Evolutionary conservation across 2,797 vertebrate genomes (phyloP).

Genomic region (Aphelocoma californica): DNA sequence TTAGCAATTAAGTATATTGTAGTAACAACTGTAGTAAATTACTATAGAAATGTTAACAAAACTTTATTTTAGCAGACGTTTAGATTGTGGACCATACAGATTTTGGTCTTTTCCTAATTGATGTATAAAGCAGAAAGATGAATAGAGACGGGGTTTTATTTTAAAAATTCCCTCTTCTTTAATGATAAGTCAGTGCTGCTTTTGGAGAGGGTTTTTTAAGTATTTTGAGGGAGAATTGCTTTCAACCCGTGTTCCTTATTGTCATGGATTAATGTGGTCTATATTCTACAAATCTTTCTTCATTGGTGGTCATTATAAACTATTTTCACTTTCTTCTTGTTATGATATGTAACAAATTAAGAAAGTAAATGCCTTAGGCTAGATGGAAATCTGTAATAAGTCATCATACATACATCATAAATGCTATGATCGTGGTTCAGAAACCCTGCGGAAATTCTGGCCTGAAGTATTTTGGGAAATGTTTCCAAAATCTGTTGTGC

Average conservation of each 20-base stretch:
- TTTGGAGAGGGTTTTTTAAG: not conserved
- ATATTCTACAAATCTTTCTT: not conserved
- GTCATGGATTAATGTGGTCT: not conserved
- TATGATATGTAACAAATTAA: slow-evolving; percentile 17
- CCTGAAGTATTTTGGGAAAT: slow-evolving; percentile 3
- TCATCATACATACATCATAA: not conserved
- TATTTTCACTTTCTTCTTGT: slow-evolving; percentile 39
- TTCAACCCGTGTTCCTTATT: not conserved
- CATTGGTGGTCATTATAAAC: not conserved
- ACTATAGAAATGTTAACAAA: not conserved
- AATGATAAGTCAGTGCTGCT: not conserved
- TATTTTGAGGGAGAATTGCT: not conserved
- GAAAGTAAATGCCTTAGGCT: not conserved
- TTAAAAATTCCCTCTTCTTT: not conserved
- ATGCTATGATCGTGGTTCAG: not conserved
- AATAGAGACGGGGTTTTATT: not conserved
- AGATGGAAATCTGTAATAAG: slow-evolving; percentile 18
- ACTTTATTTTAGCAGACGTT: not conserved
- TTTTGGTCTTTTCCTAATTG: not conserved
- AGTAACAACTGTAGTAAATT: not conserved
- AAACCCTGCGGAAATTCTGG: slow-evolving; percentile 19
- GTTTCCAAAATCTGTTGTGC: slow-evolving; percentile 4
- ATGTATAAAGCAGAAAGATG: not conserved
- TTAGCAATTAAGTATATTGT: not conserved
- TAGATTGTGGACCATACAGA: not conserved